Base-by-base conservation (phyloP, 1,140 invertebrate species). In the Ephestia elutella region DNA sequence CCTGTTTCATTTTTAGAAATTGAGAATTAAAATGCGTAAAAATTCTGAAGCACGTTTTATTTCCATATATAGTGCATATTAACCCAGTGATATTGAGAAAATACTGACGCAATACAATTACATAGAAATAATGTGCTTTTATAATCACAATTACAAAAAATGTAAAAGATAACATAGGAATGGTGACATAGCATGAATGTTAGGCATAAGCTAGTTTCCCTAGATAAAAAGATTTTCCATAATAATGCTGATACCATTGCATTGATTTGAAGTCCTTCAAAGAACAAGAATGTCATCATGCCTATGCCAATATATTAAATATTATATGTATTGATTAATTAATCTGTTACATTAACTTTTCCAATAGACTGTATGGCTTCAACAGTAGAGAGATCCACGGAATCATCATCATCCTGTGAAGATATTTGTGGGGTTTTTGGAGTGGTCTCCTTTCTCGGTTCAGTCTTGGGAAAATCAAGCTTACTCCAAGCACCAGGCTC, bases 401-500 rank as follows among this genome's bases (percentile, higher is more conserved):
- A 63, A 54, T 91, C 90, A 68, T 91, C 90, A 68, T 91, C 90
- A 62, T 91, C 89, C 4, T 85, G 73, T 5, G 59, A 56, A 10
- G 51, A 48, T 38, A 68, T 57, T 30, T 70, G 54, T 50, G 66
- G 57, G 19, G 63, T 5, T 44, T 75, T 70, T 56, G 59, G 49
- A 17, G 68, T 60, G 13, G 56, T 59, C 53, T 79, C 73, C 54
- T 76, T 76, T 51, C 89, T 83, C 11, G 75, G 68, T 59, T 79
- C 72, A 19, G 73, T 59, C 63, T 90, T 85, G 2, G 92, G 92
- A 69, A 95, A 91, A 72, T 95, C 92, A 9, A 97, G 77, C 66
- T 93, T 93, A 2, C 90, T 73, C 98, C 98, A 99, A 51, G 92
- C 92, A 17, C 94, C 93, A 2, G 93, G 90, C 71, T 97, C 95